Percentiles rank a stretch among this genome's conserved stretches.
These are phyloP conservation scores for Eurystomus gularis DNA, from an alignment of 2,113 vertebrate species.

Conservation along the genomic window DNA sequence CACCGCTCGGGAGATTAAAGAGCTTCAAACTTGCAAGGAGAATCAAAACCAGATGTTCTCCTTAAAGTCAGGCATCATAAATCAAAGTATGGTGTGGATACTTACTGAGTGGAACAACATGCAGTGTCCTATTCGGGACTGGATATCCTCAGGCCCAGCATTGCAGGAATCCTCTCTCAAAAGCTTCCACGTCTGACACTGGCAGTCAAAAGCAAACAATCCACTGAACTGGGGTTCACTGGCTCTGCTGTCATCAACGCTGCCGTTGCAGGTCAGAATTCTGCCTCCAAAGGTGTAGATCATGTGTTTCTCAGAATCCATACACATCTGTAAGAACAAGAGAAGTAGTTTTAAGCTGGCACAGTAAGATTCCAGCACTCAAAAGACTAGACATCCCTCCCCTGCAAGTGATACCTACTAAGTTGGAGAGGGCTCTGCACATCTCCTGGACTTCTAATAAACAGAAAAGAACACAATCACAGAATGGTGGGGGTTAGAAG, in stretches of 20 bases:
- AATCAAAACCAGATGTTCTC: not conserved
- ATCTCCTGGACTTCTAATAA: not conserved
- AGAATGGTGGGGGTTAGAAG: no score
- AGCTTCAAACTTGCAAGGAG: not conserved
- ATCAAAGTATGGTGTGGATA: not conserved
- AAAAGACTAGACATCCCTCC: not conserved
- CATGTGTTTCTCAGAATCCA: constrained; percentile 99
- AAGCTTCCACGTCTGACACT: constrained; percentile 89
- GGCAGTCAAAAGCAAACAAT: constrained; percentile 93
- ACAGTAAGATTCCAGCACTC: not conserved
- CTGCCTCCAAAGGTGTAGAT: constrained; percentile 98
- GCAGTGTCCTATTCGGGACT: constrained; percentile 98
- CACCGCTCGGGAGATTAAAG: not conserved
- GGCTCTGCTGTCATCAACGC: constrained; percentile 91
- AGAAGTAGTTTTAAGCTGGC: not conserved
- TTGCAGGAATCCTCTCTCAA: constrained; percentile 97
- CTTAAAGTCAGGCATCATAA: not conserved
- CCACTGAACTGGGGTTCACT: constrained; percentile 97
- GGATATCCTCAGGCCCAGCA: constrained; percentile 95
- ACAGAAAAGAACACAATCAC: not conserved
- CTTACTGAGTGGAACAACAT: constrained; percentile 96
- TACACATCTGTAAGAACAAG: constrained; percentile 88
- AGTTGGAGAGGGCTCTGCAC: not conserved
- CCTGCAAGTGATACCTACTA: not conserved
- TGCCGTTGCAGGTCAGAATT: constrained; percentile 95